Base-by-base conservation (phyloP, 1,140 invertebrate genomes). In the Lucilia cuprina region DNA sequence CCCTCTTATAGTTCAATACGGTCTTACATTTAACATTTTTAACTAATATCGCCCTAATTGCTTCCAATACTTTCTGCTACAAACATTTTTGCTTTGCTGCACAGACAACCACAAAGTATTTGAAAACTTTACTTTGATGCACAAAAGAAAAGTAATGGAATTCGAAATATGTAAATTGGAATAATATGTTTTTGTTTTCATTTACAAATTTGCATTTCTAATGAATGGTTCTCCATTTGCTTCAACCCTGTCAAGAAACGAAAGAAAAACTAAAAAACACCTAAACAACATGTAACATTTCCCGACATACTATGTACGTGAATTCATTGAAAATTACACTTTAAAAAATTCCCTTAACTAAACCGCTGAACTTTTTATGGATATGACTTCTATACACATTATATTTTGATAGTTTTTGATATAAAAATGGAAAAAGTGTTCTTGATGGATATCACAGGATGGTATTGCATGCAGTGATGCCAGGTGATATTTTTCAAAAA, bases 171-270 rank as follows among this genome's bases (percentile, higher is more conserved):
- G 77, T 49, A 80, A 80, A 80, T n/a, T 80, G 77, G 41, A 80
- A 25, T 77, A 41, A 30, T 50, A 80, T 80, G 77, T 84, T 82
- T 84, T 84, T 84, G 83, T 82, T 82, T 78, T 49, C 78, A 82
- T 82, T 60, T 49, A 84, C 77, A 84, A 84, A 84, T 84, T 84
- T 84, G 83, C 83, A 84, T 84, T 84, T 74, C 77, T 84, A 84
- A 84, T 84, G 80, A 84, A 70, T 25, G 77, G 25, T 65, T 41
- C 4, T 75, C 30, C 34, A 14, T 77, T 41, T 21, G 34, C 9
- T 49, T 19, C 77, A 50, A 80, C 77, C 77, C 77, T 25, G 41
- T 13, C 47, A 41, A 25, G 9, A 74, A 74, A 41, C 13, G 41
- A 82, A 82, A 70, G 55, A 21, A 65, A 77, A 77, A 78, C 17